Conservation (phyloP, 2,888 invertebrate genomes). For the Epinotia nisella region DNA sequence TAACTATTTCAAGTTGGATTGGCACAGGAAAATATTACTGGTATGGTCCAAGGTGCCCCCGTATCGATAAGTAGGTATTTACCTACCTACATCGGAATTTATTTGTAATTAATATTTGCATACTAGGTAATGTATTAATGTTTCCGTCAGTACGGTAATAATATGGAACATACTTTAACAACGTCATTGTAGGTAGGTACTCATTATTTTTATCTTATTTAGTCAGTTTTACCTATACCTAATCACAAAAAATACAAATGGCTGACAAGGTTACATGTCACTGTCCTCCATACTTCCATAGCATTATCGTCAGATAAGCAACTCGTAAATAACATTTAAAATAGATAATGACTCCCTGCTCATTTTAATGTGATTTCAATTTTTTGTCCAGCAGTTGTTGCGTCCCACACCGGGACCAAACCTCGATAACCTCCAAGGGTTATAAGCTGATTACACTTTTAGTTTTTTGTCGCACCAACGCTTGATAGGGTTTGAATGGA, state of each 20-base stretch:
- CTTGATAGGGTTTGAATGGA: conserved; percentile 42
- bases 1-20: neutral
- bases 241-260: conserved; percentile 8
- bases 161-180: neutral
- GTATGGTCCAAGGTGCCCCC: neutral
- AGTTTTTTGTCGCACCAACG: conserved; percentile 46
- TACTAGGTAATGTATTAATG: neutral
- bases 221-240: neutral
- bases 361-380: conserved; percentile 42
- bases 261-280: conserved; percentile 6
- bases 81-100: neutral
- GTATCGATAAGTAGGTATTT: neutral
- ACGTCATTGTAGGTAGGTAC: neutral
- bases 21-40: conserved; percentile 1
- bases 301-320: conserved; percentile 30
- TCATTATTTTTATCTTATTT: too few species aligned
- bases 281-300: neutral
- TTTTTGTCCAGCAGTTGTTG: conserved; percentile 48
- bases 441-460: conserved; percentile 62
- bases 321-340: conserved; percentile 43
- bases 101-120: neutral
- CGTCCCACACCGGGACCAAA: conserved; percentile 46
- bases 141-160: conserved; percentile 4
- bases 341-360: conserved; percentile 38
- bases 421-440: conserved; percentile 57